A percentile compares a stretch with the other conserved stretches of the same genome.
Evolutionary conservation across 2,888 invertebrate species (phyloP).

Genomic region (Philopedon plagiatum): DNA sequence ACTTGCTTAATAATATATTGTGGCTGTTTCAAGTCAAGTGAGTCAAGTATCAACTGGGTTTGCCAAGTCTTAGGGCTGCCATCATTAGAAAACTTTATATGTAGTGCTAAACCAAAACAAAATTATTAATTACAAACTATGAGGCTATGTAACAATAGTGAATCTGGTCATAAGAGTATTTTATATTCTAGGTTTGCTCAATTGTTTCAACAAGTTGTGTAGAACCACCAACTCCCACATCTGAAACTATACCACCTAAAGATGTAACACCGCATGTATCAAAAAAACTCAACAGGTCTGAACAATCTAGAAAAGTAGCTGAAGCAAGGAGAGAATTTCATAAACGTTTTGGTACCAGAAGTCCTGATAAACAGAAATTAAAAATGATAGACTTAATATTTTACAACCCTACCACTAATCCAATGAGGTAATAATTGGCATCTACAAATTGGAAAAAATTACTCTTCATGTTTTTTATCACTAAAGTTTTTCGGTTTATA

Average conservation of each 20-base stretch:
- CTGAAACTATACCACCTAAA: constrained; percentile 35
- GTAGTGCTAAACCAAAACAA: no score
- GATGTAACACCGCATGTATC: constrained; percentile 57
- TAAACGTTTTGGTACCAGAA: constrained; percentile 70
- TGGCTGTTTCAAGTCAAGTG: no score
- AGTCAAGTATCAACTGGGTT: no score
- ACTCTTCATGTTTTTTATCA: no score
- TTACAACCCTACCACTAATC: constrained; percentile 87
- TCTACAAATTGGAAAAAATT: no score
- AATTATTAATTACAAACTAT: no score
- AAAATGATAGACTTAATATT: constrained; percentile 95
- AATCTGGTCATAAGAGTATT: no score
- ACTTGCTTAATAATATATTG: no score
- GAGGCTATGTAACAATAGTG: no score
- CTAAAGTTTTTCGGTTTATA: no score
- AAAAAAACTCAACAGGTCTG: constrained; percentile 65
- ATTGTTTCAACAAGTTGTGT: constrained; percentile 55
- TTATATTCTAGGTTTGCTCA: constrained; percentile 61
- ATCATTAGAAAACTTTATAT: no score
- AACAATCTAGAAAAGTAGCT: constrained; percentile 71
- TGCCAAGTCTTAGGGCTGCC: no score
- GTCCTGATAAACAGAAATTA: constrained; percentile 77
- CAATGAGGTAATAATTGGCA: constrained; percentile 73
- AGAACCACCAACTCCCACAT: constrained; percentile 28
- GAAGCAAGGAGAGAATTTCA: constrained; percentile 72